Evolutionary conservation across 2,888 invertebrate species (phyloP), one percentile per base, ranked within the genome.

Genomic region (Amphipyra berbera): DNA sequence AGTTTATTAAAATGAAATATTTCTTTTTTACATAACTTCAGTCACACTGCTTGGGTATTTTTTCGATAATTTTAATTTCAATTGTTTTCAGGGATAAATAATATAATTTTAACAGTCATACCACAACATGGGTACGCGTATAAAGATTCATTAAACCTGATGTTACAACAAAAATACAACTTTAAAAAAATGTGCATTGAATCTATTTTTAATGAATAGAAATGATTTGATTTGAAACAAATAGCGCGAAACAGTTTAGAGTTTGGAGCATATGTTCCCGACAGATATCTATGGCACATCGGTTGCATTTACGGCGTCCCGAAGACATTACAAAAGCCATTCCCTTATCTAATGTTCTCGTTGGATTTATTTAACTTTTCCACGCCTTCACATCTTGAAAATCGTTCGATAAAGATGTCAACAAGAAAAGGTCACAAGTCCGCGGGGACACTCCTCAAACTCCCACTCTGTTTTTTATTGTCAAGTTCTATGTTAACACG

Each of bases 291-390:
- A 91, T 88, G 89, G 88, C 90, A 92, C 90, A 90, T 92, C 88
- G 91, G 92, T 89, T 93, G 93, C 94, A 92, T 93, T 94, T 92
- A 93, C 93, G 93, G 87, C 92, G 88, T 91, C 92, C 93, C 92
- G 90, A 94, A 94, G 87, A 94, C 94, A 94, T 94, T 95, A 94
- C 92, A 92, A 92, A 93, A 90, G 91, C 94, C 90, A 93, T 95
- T 94, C 88, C 90, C 90, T 93, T 94, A 94, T 94, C 94, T 94
- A 92, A 94, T 92, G 94, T 90, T 87, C 90, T 85, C 85, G 80
- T 90, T 89, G 89, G 93, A 94, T 94, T 93, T 94, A 95, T 94
- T 94, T 93, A 93, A 93, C 91, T 90, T 92, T 92, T 92, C 90
- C 92, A 93, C 92, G 92, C 92, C 92, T 90, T 87, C 88, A 85